phyloP scores from a whole-genome alignment of 2,797 vertebrate genomes.

The Mormyrops attenuatus region DNA sequence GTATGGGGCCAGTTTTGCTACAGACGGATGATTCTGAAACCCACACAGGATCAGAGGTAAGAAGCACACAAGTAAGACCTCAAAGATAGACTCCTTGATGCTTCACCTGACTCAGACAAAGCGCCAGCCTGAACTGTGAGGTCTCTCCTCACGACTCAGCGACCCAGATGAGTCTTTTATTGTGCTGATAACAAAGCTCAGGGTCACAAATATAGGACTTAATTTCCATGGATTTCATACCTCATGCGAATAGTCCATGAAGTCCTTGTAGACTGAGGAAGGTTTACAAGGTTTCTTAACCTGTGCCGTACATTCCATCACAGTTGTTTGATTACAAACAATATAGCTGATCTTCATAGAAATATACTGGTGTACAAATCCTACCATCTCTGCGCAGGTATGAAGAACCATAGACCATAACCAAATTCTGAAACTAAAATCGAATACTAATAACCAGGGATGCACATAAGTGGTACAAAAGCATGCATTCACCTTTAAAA shows the following conservation, averaged over 20 bases:
- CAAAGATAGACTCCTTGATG: not conserved
- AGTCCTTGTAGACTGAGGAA: not conserved
- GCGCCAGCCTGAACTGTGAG: not conserved
- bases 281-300: not conserved
- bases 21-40: not conserved
- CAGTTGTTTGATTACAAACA: not conserved
- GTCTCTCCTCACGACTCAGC: not conserved
- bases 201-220: not conserved
- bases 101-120: not conserved
- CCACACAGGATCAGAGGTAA: slow-evolving; percentile 1
- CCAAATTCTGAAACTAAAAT: not conserved
- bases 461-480: not conserved
- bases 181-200: not conserved
- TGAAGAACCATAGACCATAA: not conserved
- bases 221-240: not conserved
- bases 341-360: not conserved
- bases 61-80: not conserved
- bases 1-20: not conserved
- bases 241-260: not conserved
- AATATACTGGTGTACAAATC: not conserved
- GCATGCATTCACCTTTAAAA: not conserved
- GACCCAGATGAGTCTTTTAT: not conserved
- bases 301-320: not conserved
- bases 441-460: not conserved
- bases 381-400: not conserved